Conservation (phyloP, 2,113 vertebrate species). For the Gobiocypris rarus region DNA sequence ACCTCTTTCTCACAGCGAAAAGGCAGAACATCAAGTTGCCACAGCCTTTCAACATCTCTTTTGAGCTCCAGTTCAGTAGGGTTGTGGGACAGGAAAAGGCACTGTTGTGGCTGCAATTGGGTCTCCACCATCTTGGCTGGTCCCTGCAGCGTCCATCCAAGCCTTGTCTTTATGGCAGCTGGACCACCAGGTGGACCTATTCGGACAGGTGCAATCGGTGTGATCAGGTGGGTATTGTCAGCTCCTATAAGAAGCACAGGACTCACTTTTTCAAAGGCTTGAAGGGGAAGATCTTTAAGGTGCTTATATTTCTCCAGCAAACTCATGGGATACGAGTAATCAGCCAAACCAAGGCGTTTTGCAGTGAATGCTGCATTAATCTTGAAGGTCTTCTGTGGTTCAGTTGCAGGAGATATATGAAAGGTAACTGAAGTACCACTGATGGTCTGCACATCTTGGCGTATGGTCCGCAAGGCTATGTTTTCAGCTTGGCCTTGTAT, state of each 20-base stretch:
- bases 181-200: no score
- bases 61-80: not conserved
- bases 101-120: not conserved
- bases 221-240: no score
- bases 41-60: not conserved
- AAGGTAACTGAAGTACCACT: slow-evolving; percentile 15
- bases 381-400: not conserved
- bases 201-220: no score
- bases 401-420: not conserved
- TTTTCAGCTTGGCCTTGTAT: slow-evolving; percentile 10
- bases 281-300: no score
- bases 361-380: slow-evolving; percentile 31
- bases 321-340: not conserved
- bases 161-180: no score
- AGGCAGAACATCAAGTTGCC: not conserved
- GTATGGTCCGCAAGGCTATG: not conserved
- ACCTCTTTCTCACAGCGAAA: not conserved
- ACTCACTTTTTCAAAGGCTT: no score
- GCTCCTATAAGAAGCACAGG: no score
- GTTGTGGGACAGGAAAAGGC: not conserved
- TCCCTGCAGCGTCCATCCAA: not conserved
- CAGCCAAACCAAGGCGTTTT: not conserved
- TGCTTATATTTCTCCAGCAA: no score
- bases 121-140: not conserved
- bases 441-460: slow-evolving; percentile 17